phyloP scores from a whole-genome alignment of 2,797 vertebrate genomes.

The Huso huso region DNA sequence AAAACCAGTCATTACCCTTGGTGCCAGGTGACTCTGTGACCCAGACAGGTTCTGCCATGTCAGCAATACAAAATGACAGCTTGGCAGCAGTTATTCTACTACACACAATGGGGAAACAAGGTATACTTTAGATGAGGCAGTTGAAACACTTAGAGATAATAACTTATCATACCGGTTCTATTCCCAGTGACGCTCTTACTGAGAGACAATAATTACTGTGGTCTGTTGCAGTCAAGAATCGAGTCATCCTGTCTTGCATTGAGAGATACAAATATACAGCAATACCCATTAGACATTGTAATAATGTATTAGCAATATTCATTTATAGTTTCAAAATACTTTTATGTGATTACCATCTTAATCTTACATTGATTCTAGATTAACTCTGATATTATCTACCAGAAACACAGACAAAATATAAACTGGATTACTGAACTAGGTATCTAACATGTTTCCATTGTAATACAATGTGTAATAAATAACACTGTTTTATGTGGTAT shows the following conservation, averaged over 20 bases:
- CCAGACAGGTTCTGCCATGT: slow-evolving; percentile 64
- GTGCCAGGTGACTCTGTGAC: slow-evolving; percentile 73
- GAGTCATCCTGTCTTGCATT: not conserved
- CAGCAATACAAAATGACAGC: slow-evolving; percentile 57
- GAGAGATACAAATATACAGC: too few relatives aligned
- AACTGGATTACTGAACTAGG: too few relatives aligned
- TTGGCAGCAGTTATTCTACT: slow-evolving; percentile 25
- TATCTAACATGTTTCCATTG: too few relatives aligned
- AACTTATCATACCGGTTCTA: not conserved
- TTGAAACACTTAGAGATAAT: not conserved
- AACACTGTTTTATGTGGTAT: too few relatives aligned
- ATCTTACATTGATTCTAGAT: too few relatives aligned
- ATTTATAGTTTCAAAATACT: too few relatives aligned
- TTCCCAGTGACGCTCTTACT: slow-evolving; percentile 1
- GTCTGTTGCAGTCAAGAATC: not conserved
- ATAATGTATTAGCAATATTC: too few relatives aligned
- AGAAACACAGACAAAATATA: too few relatives aligned
- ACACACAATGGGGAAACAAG: slow-evolving; percentile 28
- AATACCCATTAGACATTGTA: too few relatives aligned
- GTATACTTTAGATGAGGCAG: slow-evolving; percentile 20
- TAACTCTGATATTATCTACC: too few relatives aligned
- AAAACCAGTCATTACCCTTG: slow-evolving; percentile 58
- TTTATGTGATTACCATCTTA: too few relatives aligned
- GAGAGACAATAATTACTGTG: slow-evolving; percentile 5
- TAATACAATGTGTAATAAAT: too few relatives aligned